Evolutionary conservation across 1,140 invertebrate species (phyloP).

Genomic region (Hypsibius dujardini): DNA sequence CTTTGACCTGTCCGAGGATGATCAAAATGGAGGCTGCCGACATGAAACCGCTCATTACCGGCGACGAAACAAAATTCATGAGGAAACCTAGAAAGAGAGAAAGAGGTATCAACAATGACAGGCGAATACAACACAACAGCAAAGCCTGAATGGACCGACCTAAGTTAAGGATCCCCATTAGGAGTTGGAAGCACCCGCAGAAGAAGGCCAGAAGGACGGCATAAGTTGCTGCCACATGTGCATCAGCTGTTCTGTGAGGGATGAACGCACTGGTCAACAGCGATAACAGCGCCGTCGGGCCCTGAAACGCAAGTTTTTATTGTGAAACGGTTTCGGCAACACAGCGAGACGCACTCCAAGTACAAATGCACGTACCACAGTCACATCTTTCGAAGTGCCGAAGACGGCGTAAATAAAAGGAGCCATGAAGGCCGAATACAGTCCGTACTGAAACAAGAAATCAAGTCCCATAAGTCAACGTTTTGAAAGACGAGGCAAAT

Average conservation of each 20-base stretch:
- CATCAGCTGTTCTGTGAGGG: slow-evolving; percentile 41
- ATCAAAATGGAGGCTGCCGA: slow-evolving; percentile 80
- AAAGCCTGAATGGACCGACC: slow-evolving; percentile 36
- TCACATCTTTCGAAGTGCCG: slow-evolving; percentile 77
- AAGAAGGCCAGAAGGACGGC: slow-evolving; percentile 59
- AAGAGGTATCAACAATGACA: not conserved
- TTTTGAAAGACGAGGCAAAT: not conserved
- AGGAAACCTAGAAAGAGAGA: slow-evolving; percentile 51
- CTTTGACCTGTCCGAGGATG: slow-evolving; percentile 5
- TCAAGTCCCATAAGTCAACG: not conserved
- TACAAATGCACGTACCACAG: slow-evolving; percentile 46
- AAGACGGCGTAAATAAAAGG: slow-evolving; percentile 70
- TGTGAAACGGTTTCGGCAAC: too few relatives aligned
- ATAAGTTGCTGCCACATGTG: slow-evolving; percentile 57
- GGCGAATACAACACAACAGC: not conserved
- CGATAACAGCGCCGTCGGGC: slow-evolving; percentile 47
- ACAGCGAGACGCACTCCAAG: too few relatives aligned
- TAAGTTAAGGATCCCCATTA: slow-evolving; percentile 56
- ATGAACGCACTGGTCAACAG: slow-evolving; percentile 8
- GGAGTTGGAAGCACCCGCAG: slow-evolving; percentile 51
- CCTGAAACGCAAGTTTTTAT: too few relatives aligned
- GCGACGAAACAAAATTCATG: slow-evolving; percentile 79
- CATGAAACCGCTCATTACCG: slow-evolving; percentile 68
- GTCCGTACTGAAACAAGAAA: slow-evolving; percentile 48
- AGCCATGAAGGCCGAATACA: slow-evolving; percentile 79